Evolutionary conservation across 2,888 invertebrate species (phyloP), one percentile per base, ranked within the genome.

Genomic region (Galeopsomyia nigrocyanea): DNA sequence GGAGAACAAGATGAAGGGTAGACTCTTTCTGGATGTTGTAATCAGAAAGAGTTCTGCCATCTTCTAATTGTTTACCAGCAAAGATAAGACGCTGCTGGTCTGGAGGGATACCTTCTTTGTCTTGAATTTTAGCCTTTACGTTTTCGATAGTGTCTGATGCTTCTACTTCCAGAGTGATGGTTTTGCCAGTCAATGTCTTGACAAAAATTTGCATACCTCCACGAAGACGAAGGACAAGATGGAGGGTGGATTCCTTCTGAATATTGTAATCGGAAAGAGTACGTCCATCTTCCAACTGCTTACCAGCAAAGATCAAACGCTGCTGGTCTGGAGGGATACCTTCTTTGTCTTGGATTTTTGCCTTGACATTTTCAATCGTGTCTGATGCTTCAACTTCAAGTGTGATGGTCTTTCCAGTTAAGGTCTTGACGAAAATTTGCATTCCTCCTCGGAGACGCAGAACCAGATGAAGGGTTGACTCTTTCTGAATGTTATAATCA

Each of bases 291-390:
- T 80, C 79, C 0, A 80, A 17, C 0, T 80, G 80, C 7, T 80
- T 80, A 0, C 80, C 80, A 0, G 80, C 80, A 10, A 80, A 80
- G 19, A 80, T 80, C 16, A 80, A 73, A 3, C 80, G 64, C 61
- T 80, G 80, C 13, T 78, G 79, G 14, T 80, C 80, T 14, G 80
- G 80, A 0, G 80, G 80, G 5, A 80, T 80, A 81, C 94, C 88
- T 84, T 95, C 95, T 88, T 95, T 95, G 85, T 94, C 95, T 87
- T 95, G 95, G 86, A 95, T 95, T 87, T 95, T 95, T 71, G 94
- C 93, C 88, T 97, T 97, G 78, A 97, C 96, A 94, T 96, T 95
- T 89, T 97, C 96, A 87, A 97, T 96, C 60, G 95, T 95, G 86
- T 97, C 96, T 0, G 94, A 94, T 62, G 96, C 93, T 87, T 97